Conservation (phyloP, 2,797 vertebrate genomes). For the Varecia variegata region DNA sequence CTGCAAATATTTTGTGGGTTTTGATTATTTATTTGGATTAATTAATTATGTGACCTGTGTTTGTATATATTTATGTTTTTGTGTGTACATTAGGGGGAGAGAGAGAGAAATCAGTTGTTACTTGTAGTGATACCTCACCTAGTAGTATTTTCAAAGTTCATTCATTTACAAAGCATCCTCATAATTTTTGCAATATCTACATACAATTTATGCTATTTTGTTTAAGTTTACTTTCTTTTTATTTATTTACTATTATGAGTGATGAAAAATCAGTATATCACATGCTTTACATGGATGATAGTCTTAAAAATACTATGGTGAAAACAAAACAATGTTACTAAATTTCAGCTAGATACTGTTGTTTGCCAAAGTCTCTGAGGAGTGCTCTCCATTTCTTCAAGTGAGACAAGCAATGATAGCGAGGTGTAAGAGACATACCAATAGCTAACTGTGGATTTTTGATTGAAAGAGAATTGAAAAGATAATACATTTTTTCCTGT, state of each 20-base stretch:
- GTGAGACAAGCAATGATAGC: not conserved
- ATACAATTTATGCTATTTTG: not conserved
- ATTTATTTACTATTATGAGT: not conserved
- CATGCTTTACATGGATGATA: not conserved
- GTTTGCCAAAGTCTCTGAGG: not conserved
- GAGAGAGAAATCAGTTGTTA: not conserved
- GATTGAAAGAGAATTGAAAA: slow-evolving; percentile 10
- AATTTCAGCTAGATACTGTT: not conserved
- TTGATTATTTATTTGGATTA: not conserved
- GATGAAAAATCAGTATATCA: not conserved
- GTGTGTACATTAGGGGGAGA: not conserved
- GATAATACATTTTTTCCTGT: not conserved
- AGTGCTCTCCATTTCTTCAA: not conserved
- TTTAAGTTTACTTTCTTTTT: not conserved
- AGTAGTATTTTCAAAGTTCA: not conserved
- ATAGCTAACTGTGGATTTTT: not conserved
- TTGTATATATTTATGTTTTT: not conserved
- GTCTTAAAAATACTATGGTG: not conserved
- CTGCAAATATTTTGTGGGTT: not conserved
- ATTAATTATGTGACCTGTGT: not conserved
- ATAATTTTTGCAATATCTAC: not conserved
- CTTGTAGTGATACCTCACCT: not conserved
- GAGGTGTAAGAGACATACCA: not conserved
- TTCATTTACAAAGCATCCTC: not conserved
- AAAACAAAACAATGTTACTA: not conserved